Conservation (phyloP, 30 jellyfish, hydroid and myxozoan species). For the Clytia hemisphaerica region DNA sequence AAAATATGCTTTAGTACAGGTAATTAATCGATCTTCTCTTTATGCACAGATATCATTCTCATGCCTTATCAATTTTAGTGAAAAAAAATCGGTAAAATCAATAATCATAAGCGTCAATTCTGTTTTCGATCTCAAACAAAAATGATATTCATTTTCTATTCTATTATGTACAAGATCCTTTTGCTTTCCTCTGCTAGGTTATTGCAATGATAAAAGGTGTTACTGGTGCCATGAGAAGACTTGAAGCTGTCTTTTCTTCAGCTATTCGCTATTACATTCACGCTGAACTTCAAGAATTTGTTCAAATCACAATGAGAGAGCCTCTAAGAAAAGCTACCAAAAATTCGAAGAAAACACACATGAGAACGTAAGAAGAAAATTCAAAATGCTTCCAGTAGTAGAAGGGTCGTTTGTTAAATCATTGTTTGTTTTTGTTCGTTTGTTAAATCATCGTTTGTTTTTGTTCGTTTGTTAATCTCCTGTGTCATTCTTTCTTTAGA, state of each 20-base stretch:
- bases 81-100: too few relatives aligned
- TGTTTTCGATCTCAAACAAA: too few relatives aligned
- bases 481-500: slow-evolving; percentile 22
- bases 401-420: neutral
- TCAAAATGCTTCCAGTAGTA: neutral
- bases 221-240: slow-evolving; percentile 79
- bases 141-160: too few relatives aligned
- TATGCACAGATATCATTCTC: too few relatives aligned
- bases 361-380: slow-evolving; percentile 63
- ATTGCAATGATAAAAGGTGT: slow-evolving; percentile 92
- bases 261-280: slow-evolving; percentile 79
- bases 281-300: slow-evolving; percentile 84
- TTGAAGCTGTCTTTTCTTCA: slow-evolving; percentile 61
- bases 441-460: too few relatives aligned
- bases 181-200: slow-evolving; percentile 55
- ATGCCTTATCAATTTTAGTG: too few relatives aligned
- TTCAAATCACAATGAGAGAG: slow-evolving; percentile 80
- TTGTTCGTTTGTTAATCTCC: neutral
- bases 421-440: too few relatives aligned
- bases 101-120: too few relatives aligned
- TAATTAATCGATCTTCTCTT: neutral
- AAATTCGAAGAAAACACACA: slow-evolving; percentile 76
- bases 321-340: slow-evolving; percentile 88
- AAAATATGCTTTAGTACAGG: slow-evolving; percentile 96
- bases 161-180: too few relatives aligned